Percentiles rank a stretch among this genome's conserved stretches.
These are phyloP conservation scores for Naja naja DNA, from an alignment of 2,113 vertebrate genomes.

Conservation along the genomic window DNA sequence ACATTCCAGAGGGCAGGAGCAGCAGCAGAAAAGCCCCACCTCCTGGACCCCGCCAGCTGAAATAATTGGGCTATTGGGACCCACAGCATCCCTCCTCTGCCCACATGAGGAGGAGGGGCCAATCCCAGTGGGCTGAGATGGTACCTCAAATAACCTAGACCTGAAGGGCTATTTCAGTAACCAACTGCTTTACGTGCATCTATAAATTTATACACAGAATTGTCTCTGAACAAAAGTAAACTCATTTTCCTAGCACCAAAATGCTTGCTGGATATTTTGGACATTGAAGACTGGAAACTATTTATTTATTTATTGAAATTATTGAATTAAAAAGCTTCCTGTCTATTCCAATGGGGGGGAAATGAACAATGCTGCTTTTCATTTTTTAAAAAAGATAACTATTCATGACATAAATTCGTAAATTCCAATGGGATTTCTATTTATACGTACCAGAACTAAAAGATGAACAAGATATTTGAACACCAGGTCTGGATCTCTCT, in stretches of 20 bases:
- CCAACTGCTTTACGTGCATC: neutral
- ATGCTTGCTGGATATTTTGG: neutral
- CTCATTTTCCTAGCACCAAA: neutral
- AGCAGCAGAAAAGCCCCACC: neutral
- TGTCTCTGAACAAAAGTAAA: neutral
- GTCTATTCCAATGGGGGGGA: neutral
- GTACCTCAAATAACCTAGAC: too few relatives aligned
- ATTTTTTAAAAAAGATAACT: neutral
- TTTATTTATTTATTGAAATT: too few relatives aligned
- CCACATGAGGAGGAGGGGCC: too few relatives aligned
- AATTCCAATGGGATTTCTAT: neutral
- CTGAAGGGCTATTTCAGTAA: neutral
- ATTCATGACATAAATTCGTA: neutral
- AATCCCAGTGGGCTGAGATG: too few relatives aligned
- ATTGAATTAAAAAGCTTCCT: neutral
- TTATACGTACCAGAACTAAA: conserved; percentile 88
- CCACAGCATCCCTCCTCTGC: too few relatives aligned
- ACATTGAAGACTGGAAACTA: neutral
- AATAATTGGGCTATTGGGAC: too few relatives aligned
- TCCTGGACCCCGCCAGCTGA: neutral
- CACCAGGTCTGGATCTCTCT: conserved; percentile 93
- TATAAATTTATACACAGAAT: neutral
- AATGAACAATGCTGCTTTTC: neutral
- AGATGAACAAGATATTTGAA: conserved; percentile 95
- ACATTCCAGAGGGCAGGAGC: neutral